Evolutionary conservation across 2,113 vertebrate genomes (phyloP).

Genomic region (Siphamia tubifer): DNA sequence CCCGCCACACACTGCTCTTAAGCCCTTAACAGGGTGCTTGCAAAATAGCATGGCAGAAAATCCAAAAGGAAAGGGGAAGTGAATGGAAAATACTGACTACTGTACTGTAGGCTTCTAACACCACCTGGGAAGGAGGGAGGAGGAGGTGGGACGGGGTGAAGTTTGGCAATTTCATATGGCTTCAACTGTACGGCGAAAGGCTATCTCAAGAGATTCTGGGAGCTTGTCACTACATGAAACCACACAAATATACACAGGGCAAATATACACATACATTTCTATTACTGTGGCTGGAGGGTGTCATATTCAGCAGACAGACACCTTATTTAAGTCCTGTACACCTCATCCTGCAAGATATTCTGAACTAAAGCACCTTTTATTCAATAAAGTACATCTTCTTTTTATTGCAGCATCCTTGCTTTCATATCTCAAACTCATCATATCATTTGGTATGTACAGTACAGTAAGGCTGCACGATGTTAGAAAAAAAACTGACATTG

Average conservation of each 20-base stretch:
- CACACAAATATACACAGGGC: conserved; percentile 4
- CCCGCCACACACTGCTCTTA: not conserved
- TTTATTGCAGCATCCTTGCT: too few relatives aligned
- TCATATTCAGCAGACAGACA: too few relatives aligned
- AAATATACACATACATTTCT: not conserved
- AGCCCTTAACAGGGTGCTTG: conserved; percentile 23
- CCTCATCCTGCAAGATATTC: too few relatives aligned
- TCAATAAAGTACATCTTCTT: too few relatives aligned
- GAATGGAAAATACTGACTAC: conserved; percentile 43
- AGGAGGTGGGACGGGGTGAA: conserved; percentile 1
- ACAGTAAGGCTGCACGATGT: too few relatives aligned
- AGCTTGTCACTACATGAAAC: conserved; percentile 33
- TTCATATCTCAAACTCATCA: too few relatives aligned
- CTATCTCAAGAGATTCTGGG: conserved; percentile 17
- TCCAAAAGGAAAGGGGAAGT: conserved; percentile 46
- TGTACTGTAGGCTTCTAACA: conserved; percentile 49
- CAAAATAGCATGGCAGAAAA: conserved; percentile 41
- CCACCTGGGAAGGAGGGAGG: not conserved
- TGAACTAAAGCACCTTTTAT: too few relatives aligned
- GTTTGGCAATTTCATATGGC: conserved; percentile 48
- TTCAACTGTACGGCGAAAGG: conserved; percentile 10
- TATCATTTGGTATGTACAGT: too few relatives aligned
- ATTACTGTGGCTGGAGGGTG: not conserved
- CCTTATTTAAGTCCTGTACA: too few relatives aligned
- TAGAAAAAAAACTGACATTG: too few relatives aligned